A percentile compares a stretch with the other conserved stretches of the same genome.
These are phyloP conservation scores for Dromas ardeola DNA, from an alignment of 2,113 vertebrate species.

Conservation along the genomic window DNA sequence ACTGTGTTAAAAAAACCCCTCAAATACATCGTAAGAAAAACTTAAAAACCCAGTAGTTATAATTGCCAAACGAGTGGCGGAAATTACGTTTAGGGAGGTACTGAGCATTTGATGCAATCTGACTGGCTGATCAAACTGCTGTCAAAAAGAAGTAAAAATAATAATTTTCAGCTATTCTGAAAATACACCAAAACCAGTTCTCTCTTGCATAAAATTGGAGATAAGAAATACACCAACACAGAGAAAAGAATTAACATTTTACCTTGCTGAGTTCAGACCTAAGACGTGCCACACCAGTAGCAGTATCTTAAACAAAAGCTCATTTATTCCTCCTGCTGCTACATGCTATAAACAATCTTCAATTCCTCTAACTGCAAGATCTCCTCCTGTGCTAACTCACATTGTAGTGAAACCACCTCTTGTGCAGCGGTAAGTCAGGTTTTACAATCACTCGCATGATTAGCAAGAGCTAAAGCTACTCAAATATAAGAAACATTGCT, in stretches of 20 bases:
- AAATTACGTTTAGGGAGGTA: background rate
- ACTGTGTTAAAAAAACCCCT: background rate
- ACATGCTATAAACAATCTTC: background rate
- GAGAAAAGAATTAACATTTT: background rate
- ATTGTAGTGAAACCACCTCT: background rate
- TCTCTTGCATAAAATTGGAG: background rate
- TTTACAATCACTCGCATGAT: background rate
- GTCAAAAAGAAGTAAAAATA: background rate
- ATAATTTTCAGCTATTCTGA: background rate
- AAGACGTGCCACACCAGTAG: background rate
- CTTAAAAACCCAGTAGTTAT: background rate
- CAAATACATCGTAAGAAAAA: background rate
- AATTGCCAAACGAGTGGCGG: background rate
- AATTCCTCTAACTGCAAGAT: background rate
- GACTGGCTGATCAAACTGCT: background rate
- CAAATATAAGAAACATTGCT: background rate
- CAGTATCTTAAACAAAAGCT: background rate
- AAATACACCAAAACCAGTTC: background rate
- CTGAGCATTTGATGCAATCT: background rate
- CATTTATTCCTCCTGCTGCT: background rate
- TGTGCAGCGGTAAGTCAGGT: background rate
- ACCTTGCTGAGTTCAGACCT: background rate
- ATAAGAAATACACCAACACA: background rate
- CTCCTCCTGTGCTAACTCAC: slow-evolving; percentile 17
- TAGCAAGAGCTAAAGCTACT: slow-evolving; percentile 2